Evolutionary conservation across 2,888 invertebrate genomes (phyloP).

Genomic region (Habroteleia sp.): DNA sequence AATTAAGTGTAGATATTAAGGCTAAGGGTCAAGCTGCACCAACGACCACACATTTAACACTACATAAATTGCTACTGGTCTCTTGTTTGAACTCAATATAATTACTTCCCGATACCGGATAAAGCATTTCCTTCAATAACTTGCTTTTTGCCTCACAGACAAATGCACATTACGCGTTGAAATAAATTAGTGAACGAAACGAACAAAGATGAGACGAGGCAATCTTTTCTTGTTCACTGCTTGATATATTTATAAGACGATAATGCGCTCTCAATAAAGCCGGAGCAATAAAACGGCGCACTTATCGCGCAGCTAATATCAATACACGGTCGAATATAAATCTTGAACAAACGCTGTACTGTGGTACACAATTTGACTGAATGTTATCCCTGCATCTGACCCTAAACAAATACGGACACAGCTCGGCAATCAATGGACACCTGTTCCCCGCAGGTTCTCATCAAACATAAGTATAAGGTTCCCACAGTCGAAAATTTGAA

Average conservation of each 20-base stretch:
- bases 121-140: slow-evolving; percentile 26
- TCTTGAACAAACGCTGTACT: slow-evolving; percentile 51
- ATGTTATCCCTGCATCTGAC: slow-evolving; percentile 64
- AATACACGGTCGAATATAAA: slow-evolving; percentile 48
- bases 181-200: slow-evolving; percentile 2
- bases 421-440: slow-evolving; percentile 61
- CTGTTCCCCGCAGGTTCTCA: slow-evolving; percentile 60
- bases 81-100: slow-evolving; percentile 76
- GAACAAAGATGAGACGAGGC: background rate
- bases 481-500: slow-evolving; percentile 61
- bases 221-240: background rate
- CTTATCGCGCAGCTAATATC: slow-evolving; percentile 43
- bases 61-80: slow-evolving; percentile 79
- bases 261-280: slow-evolving; percentile 44
- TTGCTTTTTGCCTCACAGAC: slow-evolving; percentile 9
- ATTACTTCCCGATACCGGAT: slow-evolving; percentile 73
- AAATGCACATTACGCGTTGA: slow-evolving; percentile 26
- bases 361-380: slow-evolving; percentile 47
- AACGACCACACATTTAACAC: slow-evolving; percentile 80
- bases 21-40: slow-evolving; percentile 72
- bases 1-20: slow-evolving; percentile 79
- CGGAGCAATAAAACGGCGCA: slow-evolving; percentile 35
- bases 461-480: slow-evolving; percentile 67
- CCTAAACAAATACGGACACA: slow-evolving; percentile 68
- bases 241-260: slow-evolving; percentile 32